Conservation (phyloP, 1,140 invertebrate species). For the Drosophila kepulauana region DNA sequence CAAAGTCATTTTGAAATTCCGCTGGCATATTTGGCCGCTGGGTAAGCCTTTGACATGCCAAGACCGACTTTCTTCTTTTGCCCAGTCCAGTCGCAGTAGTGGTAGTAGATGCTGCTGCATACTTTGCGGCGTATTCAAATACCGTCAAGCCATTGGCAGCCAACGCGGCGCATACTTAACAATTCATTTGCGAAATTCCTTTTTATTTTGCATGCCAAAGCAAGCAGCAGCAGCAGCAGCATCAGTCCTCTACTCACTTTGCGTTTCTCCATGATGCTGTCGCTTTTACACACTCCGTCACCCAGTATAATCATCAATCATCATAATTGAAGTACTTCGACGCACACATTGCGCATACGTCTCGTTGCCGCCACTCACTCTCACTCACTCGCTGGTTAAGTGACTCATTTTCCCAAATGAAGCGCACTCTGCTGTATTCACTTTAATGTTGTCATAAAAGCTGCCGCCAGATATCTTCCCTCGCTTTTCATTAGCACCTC, state of each 20-base stretch:
- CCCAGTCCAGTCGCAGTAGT: background rate
- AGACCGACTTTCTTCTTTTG: background rate
- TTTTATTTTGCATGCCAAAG: constrained; percentile 69
- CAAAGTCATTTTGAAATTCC: constrained; percentile 68
- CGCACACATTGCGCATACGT: constrained; percentile 59
- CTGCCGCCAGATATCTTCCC: constrained; percentile 9
- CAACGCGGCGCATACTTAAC: constrained; percentile 54
- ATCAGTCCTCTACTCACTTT: background rate
- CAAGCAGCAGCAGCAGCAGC: constrained; percentile 7
- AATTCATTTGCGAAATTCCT: constrained; percentile 70
- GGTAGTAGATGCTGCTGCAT: constrained; percentile 35
- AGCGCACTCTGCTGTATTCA: constrained; percentile 29
- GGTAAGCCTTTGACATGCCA: constrained; percentile 67
- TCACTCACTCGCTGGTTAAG: constrained; percentile 22
- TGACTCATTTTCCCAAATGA: constrained; percentile 69
- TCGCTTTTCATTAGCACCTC: constrained; percentile 18
- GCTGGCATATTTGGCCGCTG: constrained; percentile 56
- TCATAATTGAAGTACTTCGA: constrained; percentile 75
- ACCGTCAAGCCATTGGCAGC: constrained; percentile 35
- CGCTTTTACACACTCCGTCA: constrained; percentile 9
- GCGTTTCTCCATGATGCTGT: background rate
- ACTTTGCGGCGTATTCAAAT: constrained; percentile 48
- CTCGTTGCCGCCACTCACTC: constrained; percentile 10
- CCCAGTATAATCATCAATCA: constrained; percentile 73
- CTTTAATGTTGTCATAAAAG: constrained; percentile 41